Conservation (phyloP, 2,888 invertebrate genomes). For the Hipparchia semele region DNA sequence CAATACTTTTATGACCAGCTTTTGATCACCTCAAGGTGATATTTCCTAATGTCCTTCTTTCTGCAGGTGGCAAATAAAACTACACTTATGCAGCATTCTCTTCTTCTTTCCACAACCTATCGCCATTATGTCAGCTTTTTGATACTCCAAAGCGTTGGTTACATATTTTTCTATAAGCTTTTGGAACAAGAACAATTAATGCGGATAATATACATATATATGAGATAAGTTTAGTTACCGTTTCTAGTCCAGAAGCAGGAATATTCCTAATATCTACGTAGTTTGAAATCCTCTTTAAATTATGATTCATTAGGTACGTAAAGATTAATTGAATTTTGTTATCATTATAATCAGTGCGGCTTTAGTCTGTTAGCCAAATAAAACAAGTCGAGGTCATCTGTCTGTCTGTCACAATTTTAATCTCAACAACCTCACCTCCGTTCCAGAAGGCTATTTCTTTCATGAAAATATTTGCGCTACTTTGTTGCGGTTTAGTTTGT, state of each 20-base stretch:
- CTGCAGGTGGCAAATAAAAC: too few relatives aligned
- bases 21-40: too few relatives aligned
- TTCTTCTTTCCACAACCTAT: neutral
- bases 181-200: too few relatives aligned
- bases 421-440: neutral
- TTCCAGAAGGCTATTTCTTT: neutral
- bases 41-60: too few relatives aligned
- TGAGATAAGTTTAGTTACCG: too few relatives aligned
- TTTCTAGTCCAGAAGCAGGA: too few relatives aligned
- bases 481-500: slow-evolving; percentile 3
- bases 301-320: neutral
- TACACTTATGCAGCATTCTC: too few relatives aligned
- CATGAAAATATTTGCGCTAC: slow-evolving; percentile 1
- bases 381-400: slow-evolving; percentile 12
- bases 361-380: slow-evolving; percentile 5
- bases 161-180: too few relatives aligned
- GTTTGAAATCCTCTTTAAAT: neutral
- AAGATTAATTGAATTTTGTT: slow-evolving; percentile 4
- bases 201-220: too few relatives aligned
- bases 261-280: too few relatives aligned
- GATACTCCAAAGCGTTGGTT: too few relatives aligned
- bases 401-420: slow-evolving; percentile 14
- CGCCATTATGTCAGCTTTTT: neutral
- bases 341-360: slow-evolving; percentile 7
- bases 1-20: too few relatives aligned